Conservation (phyloP, 2,113 vertebrate species). For the Gadus chalcogrammus region DNA sequence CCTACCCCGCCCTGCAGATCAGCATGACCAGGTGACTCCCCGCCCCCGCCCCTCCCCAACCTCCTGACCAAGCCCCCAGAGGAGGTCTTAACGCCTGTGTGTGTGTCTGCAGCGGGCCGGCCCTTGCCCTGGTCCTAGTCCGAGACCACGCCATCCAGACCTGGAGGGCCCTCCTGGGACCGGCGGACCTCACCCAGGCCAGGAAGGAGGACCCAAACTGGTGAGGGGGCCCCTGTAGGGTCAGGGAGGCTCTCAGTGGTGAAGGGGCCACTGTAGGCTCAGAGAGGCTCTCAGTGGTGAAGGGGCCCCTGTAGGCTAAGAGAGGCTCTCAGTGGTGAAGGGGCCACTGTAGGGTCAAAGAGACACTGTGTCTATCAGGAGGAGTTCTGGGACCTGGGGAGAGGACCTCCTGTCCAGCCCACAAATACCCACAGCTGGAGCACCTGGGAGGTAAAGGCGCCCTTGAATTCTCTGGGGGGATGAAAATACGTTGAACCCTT, state of each 20-base stretch:
- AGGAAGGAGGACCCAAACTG: constrained; percentile 66
- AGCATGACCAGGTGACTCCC: constrained; percentile 68
- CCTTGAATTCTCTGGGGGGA: too few species aligned
- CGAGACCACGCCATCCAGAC: constrained; percentile 58
- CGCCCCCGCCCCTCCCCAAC: not conserved
- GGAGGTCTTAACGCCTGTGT: constrained; percentile 2
- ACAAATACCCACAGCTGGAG: not conserved
- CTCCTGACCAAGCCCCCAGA: not conserved
- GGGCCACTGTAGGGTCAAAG: too few species aligned
- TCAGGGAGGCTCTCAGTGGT: too few species aligned
- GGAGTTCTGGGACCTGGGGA: too few species aligned
- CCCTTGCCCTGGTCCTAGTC: constrained; percentile 68
- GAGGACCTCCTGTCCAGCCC: not conserved
- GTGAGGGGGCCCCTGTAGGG: constrained; percentile 42
- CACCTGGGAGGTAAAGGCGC: too few species aligned
- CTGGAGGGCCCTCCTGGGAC: constrained; percentile 72
- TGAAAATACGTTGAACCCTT: too few species aligned
- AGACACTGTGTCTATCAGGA: too few species aligned
- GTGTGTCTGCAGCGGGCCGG: constrained; percentile 63
- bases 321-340: too few species aligned
- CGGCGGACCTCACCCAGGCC: constrained; percentile 61
- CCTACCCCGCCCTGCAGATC: constrained; percentile 60
- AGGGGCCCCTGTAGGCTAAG: too few species aligned
- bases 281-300: too few species aligned
- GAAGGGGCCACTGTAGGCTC: too few species aligned